Evolutionary conservation across 2,113 vertebrate species (phyloP).

Genomic region (Odocoileus virginianus): DNA sequence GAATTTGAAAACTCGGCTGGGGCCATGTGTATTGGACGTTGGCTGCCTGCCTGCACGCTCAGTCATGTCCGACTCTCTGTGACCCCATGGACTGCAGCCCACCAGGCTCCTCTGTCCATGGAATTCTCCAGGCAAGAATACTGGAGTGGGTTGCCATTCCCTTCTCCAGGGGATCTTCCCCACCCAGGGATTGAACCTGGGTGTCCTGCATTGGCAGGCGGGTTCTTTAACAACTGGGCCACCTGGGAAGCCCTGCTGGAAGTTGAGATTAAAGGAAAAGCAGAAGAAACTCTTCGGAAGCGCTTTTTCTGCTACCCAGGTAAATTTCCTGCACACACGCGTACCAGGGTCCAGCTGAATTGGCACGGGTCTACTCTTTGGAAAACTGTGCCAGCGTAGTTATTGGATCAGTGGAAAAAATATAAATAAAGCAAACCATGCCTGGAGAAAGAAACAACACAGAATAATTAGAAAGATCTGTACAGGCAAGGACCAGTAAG

Average conservation of each 20-base stretch:
- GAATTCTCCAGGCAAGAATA: rapidly evolving
- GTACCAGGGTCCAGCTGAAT: background rate
- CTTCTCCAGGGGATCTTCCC: background rate
- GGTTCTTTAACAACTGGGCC: background rate
- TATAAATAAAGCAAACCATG: background rate
- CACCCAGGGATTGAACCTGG: background rate
- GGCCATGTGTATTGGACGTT: rapidly evolving
- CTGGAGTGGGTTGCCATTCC: background rate
- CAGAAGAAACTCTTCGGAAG: background rate
- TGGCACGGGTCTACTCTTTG: background rate
- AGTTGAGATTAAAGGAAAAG: background rate
- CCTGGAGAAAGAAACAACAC: background rate
- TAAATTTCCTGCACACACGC: background rate
- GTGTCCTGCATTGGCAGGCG: background rate
- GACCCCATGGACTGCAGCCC: rapidly evolving
- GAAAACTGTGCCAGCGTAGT: rapidly evolving
- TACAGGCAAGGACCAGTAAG: background rate
- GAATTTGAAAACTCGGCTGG: background rate
- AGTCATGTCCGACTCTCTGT: rapidly evolving
- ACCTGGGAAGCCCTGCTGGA: background rate
- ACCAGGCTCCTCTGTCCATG: background rate
- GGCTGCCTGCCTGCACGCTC: rapidly evolving
- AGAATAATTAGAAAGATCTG: background rate
- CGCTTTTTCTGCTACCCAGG: background rate
- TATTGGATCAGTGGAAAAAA: background rate